Conservation (phyloP, 2,888 invertebrate genomes). For the Cybosia mesomella region DNA sequence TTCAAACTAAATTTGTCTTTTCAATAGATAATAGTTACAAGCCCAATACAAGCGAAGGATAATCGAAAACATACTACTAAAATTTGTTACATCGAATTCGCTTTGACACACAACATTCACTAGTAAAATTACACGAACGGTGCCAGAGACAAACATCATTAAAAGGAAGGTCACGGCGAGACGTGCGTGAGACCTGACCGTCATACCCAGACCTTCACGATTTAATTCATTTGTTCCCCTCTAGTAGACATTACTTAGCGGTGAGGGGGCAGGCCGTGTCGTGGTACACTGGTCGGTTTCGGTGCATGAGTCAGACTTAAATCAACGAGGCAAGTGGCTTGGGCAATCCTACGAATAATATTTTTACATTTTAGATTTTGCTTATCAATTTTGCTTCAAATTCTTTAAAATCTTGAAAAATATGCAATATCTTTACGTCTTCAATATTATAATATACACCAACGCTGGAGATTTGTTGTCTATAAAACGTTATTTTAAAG, state of each 20-base stretch:
- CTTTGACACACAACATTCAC: constrained; percentile 30
- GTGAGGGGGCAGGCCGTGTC: constrained; percentile 26
- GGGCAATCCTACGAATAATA: constrained; percentile 45
- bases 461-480: neutral
- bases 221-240: constrained; percentile 34
- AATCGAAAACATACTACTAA: neutral
- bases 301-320: constrained; percentile 47
- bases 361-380: constrained; percentile 21
- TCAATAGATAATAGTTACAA: too few relatives aligned
- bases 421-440: too few relatives aligned
- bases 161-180: constrained; percentile 40
- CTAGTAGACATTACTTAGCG: constrained; percentile 3
- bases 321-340: constrained; percentile 38
- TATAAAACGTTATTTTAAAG: neutral
- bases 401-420: neutral
- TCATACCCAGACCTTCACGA: constrained; percentile 34
- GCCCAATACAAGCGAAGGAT: neutral
- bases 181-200: constrained; percentile 49
- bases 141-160: constrained; percentile 37
- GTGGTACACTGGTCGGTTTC: constrained; percentile 35
- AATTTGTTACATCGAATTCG: neutral
- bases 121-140: constrained; percentile 18
- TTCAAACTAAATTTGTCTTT: too few relatives aligned
- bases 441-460: neutral
- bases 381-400: neutral